Evolutionary conservation across 2,113 vertebrate species (phyloP), one percentile per base, ranked within the genome.

Genomic region (Melozone crissalis): DNA sequence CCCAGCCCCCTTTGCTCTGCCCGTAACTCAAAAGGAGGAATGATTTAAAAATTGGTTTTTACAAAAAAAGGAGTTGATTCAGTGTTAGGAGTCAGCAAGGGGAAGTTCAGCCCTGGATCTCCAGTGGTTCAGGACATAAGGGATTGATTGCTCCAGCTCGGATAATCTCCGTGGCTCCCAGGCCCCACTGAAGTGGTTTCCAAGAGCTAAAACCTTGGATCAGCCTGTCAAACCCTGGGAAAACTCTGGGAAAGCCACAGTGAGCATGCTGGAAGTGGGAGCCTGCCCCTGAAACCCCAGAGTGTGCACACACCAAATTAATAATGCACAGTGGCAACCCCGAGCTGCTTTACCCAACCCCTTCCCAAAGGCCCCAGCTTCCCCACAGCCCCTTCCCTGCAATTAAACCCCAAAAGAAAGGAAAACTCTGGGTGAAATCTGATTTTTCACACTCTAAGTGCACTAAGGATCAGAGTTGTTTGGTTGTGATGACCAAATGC

Each of bases 141-240:
- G 82, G 93, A 96, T 41, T 87, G 84, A 96, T 90, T 94, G 62
- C 92, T 66, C n/a, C 51, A 87, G 18, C 72, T 27, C 13, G 24
- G 73, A 77, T 94, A 94, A 96, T 87, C 91, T 63, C 90, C 33
- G 67, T 5, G 44, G 75, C 75, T 96, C 77, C 19, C 84, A 54
- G 89, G 77, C 84, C 84, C 65, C 65, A 84, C 52, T 96, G 84
- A 92, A 91, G 69, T 87, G 84, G 90, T 89, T 96, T 96, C 95
- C 96, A 95, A 81, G 30, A 87, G 63, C 62, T 65, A 51, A 95
- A 96, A 73, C 66, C 82, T 89, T 77, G 90, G 79, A 75, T 95
- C 88, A 91, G 65, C n/a, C 76, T 86, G 62, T 77, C 82, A 94
- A 96, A 94, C 21, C 5, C 79, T 7, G 79, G 44, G 75, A 85